Conservation (phyloP, 2,797 vertebrate genomes). For the Dicrostonyx torquatus region DNA sequence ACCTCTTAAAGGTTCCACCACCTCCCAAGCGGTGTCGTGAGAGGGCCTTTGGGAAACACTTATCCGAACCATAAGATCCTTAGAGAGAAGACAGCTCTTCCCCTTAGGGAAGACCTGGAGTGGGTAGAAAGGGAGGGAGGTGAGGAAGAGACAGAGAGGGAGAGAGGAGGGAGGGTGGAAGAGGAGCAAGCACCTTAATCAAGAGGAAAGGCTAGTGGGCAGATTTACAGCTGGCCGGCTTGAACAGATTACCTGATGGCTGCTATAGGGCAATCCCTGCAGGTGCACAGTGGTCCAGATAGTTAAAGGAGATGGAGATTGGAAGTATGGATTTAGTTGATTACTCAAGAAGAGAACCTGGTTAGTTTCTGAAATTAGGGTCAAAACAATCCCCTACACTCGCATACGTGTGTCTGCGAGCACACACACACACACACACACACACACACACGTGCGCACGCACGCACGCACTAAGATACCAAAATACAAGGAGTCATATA, state of each 20-base stretch:
- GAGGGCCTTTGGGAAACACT: not conserved
- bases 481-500: not conserved
- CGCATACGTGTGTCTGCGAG: too few species aligned
- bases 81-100: not conserved
- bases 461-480: not conserved
- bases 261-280: not conserved
- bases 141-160: not conserved
- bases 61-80: not conserved
- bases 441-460: not conserved
- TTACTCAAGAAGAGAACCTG: not conserved
- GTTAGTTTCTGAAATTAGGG: not conserved
- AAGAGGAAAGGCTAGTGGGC: not conserved
- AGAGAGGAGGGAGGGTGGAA: not conserved
- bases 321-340: not conserved
- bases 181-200: not conserved
- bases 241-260: not conserved
- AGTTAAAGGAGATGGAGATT: not conserved
- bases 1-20: not conserved
- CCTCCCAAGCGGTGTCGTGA: not conserved
- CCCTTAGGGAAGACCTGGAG: not conserved
- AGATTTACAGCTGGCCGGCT: not conserved
- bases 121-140: not conserved
- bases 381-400: not conserved
- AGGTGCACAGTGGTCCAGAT: too few species aligned
- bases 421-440: not conserved